phyloP scores from a whole-genome alignment of 2,888 invertebrate species.

The Quadriops clusia region DNA sequence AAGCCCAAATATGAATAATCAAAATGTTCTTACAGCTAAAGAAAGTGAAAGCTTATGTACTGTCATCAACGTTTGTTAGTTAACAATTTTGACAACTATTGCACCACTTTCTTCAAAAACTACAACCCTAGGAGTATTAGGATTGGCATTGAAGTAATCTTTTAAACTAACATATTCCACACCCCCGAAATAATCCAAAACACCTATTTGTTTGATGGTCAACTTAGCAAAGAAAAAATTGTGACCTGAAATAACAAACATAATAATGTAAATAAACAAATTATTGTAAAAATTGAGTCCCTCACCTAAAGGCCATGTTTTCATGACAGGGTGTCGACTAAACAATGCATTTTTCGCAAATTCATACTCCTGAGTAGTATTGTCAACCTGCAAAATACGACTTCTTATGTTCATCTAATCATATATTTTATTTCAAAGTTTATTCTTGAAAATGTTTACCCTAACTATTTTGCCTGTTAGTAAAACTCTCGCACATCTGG shows the following conservation, averaged over 20 bases:
- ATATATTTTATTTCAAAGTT: too few species aligned
- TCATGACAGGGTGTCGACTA: slow-evolving; percentile 59
- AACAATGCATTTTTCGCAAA: slow-evolving; percentile 53
- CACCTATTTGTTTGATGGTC: slow-evolving; percentile 57
- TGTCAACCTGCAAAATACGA: slow-evolving; percentile 39
- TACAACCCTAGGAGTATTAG: background rate
- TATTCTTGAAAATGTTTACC: too few species aligned
- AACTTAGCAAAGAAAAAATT: slow-evolving; percentile 68
- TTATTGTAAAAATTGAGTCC: slow-evolving; percentile 1
- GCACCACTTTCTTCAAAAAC: slow-evolving; percentile 7
- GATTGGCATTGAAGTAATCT: slow-evolving; percentile 31
- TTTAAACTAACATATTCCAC: slow-evolving; percentile 51
- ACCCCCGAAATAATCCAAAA: slow-evolving; percentile 75
- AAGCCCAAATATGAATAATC: too few species aligned
- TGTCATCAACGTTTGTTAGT: background rate
- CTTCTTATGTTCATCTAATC: too few species aligned
- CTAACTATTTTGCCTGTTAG: slow-evolving; percentile 53
- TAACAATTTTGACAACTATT: background rate
- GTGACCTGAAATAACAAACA: slow-evolving; percentile 47
- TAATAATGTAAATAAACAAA: slow-evolving; percentile 5
- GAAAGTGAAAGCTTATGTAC: too few species aligned
- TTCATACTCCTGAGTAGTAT: slow-evolving; percentile 41
- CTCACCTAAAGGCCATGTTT: slow-evolving; percentile 51
- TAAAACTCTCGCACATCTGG: slow-evolving; percentile 61
- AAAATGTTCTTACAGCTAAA: too few species aligned